Base-by-base conservation (phyloP, 2,113 vertebrate species). In the Campylomormyrus numenius region DNA sequence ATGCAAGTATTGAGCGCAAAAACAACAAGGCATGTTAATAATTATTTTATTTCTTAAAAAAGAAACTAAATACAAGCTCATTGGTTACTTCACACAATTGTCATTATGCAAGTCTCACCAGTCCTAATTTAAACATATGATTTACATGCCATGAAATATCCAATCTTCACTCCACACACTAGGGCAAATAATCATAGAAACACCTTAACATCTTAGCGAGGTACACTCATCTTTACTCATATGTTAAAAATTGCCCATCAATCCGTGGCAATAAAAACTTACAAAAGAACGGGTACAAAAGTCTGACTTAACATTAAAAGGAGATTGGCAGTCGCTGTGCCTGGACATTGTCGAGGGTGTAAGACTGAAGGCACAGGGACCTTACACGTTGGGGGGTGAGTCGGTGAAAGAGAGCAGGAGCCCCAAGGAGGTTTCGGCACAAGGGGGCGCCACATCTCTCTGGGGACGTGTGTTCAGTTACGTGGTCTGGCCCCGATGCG, bases 61-160 rank as follows among this genome's bases (percentile, higher is more conserved):
- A 91, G 91, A 48, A 91, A 92, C 89, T 90, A 87, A 93, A 91
- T 89, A 93, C 92, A 93, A 92, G 89, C 85, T 92, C 91, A 91
- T 93, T 92, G 90, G 89, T 93, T 91, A 90, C 84, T 90, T 91
- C 62, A 90, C 85, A 93, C 91, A 93, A 87, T 86, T 11, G n/a
- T 88, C 52, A 52, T 90, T 85, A 91, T 48, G 52, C 45, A 88
- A 90, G 35, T 89, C 49, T 89, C 53, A 52, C 83, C 87, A 80
- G 84, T 87, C 46, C 91, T 88, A 19, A 56, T 90, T 90, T 89
- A 85, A 66, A 90, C 45, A 56, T 77, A 85, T 87, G 66, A 91
- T 89, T 91, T 90, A 90, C 89, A 88, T 93, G 92, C 92, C 88
- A 70, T 24, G 45, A 92, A 91, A 52, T 46, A 6, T 42, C 89